Base-by-base conservation (phyloP, 2,797 vertebrate genomes). In the Cynodonichthys magdalenae region DNA sequence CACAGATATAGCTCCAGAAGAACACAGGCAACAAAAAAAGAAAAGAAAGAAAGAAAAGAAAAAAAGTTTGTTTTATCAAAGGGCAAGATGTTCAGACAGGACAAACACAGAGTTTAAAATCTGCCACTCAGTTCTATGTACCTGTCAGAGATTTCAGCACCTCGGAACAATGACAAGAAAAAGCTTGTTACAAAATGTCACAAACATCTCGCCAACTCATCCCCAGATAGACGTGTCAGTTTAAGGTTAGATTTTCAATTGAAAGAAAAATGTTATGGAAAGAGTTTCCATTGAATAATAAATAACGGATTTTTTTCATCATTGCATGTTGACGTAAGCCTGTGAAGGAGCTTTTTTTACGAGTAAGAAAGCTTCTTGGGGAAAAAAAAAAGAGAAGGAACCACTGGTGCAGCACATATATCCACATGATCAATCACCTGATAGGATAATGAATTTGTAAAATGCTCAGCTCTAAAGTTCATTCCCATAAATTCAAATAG, bases 401-500 rank as follows among this genome's bases (percentile, higher is more conserved):
- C 15, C 42, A 44, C 18, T 12, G 18, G 17, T 20, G 10, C 17
- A n/a, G 42, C 42, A 15, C 42, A 44, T 44, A 15, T 12, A 12
- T 48, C 19, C 46, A 20, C 12, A 4, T 12, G 9, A 48, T 20
- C 19, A 20, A 20, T 9, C 19, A 12, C 4, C 4, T 48, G 46
- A 20, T 12, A 20, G 46, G 19, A 48, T 20, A 12, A 20, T 48
- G 0, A 5, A 48, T 12, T 10, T 12, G 1, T 44, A n/a, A 44
- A 44, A 44, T 6, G 5, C 42, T n/a, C 14, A 41, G 45, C n/a
- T 18, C 19, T 20, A 48, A 59, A 61, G 59, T 72, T 69, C 74
- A 50, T 28, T 58, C 67, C 80, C 76, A 87, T 88, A 81, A 89
- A 87, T 69, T 61, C 73, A 71, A 77, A 47, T 41, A 86, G 59